Conservation (phyloP, 2,113 vertebrate species). For the Halcyon malimbica region DNA sequence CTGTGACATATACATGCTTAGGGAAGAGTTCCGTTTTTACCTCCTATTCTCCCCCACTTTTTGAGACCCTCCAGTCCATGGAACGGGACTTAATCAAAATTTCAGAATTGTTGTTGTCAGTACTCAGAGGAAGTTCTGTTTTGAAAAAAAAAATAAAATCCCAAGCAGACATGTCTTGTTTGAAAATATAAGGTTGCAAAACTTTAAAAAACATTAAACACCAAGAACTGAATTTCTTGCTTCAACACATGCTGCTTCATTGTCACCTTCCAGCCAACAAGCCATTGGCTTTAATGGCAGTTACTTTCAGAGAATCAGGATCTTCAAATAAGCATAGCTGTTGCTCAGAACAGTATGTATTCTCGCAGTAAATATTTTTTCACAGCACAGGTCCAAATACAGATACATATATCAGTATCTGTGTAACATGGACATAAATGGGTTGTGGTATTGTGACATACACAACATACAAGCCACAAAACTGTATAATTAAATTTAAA, state of each 20-base stretch:
- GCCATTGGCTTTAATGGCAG: not conserved
- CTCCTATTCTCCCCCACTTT: not conserved
- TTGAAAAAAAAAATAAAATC: not conserved
- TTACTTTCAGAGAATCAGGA: not conserved
- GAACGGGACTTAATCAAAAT: not conserved
- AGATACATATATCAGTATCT: not conserved
- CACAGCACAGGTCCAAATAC: not conserved
- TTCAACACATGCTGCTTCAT: not conserved
- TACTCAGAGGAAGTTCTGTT: not conserved
- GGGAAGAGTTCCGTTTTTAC: not conserved
- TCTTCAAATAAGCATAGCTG: not conserved
- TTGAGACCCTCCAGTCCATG: not conserved
- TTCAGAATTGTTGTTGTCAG: not conserved
- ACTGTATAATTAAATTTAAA: not conserved
- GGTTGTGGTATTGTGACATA: not conserved
- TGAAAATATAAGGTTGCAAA: not conserved
- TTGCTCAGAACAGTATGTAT: not conserved
- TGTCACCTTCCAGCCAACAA: not conserved
- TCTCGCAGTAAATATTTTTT: not conserved
- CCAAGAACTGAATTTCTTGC: not conserved
- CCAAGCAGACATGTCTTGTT: not conserved
- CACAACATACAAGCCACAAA: not conserved
- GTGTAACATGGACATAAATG: not conserved
- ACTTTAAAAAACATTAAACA: not conserved
- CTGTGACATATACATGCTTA: not conserved